Base-by-base conservation (phyloP, 2,113 vertebrate genomes). In the Microtus montanus region DNA sequence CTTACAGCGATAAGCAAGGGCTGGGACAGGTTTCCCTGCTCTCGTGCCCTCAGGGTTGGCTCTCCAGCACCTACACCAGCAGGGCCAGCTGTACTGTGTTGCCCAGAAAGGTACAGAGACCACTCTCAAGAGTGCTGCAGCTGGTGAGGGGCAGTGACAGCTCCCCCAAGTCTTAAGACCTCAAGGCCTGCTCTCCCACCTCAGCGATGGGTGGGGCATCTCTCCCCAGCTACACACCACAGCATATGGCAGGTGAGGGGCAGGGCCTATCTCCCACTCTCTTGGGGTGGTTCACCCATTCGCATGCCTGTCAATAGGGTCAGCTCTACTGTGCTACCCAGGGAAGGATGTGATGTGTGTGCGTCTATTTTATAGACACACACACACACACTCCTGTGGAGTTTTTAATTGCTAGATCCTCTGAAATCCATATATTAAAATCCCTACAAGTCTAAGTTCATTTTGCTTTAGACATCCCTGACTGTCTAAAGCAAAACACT, bases 401-500 rank as follows among this genome's bases (percentile, higher is more conserved):
- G 92, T 61, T 90, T 91, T n/a, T 58, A 24, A 63, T 22, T 64
- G 79, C 22, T 20, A n/a, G 86, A 61, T 66, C 11, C 73, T 89
- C 66, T 82, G 19, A 91, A 89, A 49, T 93, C 33, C n/a, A 79
- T 14, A 35, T 38, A 85, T 0, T 73, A 30, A 79, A 13, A 13
- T 24, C 4, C 47, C 83, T 7, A 41, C 28, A 75, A 24, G 30
- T 74, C 63, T 22, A 33, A 2, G 3, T 11, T 38, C 47, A 92
- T 41, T 79, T 24, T 71, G 30, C n/a, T 93, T 91, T 70, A 83
- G 5, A 12, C 24, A 74, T 47, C 74, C 13, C 28, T 79, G 38
- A 83, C 94, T 84, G 8, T 82, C 41, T 5, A 89, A n/a, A 92
- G 20, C 52, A 90, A 89, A 74, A 63, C 52, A 84, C 26, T 70